Evolutionary conservation across 2,888 invertebrate species (phyloP).

Genomic region (Orthonevra nobilis): DNA sequence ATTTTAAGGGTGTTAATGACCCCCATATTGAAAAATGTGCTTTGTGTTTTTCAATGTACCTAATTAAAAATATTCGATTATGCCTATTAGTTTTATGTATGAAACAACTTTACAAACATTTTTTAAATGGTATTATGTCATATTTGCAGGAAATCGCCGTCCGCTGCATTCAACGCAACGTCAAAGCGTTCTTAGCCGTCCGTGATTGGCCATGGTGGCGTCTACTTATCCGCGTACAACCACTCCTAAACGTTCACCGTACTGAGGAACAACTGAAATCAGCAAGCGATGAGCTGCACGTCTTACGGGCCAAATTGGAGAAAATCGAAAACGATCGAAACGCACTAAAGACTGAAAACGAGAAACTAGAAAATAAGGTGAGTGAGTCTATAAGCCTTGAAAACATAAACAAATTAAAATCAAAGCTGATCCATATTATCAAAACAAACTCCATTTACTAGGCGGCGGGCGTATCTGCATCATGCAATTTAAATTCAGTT

Average conservation of each 20-base stretch:
- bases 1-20: background rate
- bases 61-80: no score
- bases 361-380: slow-evolving; percentile 95
- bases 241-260: slow-evolving; percentile 94
- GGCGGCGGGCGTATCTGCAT: background rate
- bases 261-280: slow-evolving; percentile 93
- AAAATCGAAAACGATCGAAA: slow-evolving; percentile 92
- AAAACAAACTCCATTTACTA: slow-evolving; percentile 14
- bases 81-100: no score
- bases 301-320: slow-evolving; percentile 89
- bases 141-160: slow-evolving; percentile 88
- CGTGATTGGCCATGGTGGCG: slow-evolving; percentile 99
- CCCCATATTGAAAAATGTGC: background rate
- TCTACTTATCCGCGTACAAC: slow-evolving; percentile 93
- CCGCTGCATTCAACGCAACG: slow-evolving; percentile 96
- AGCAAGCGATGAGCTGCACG: slow-evolving; percentile 93
- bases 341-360: slow-evolving; percentile 92
- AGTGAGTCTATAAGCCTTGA: slow-evolving; percentile 83
- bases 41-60: no score
- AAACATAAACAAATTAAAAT: background rate
- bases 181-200: slow-evolving; percentile 93
- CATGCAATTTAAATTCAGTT: slow-evolving; percentile 6
- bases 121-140: background rate
- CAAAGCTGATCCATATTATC: slow-evolving; percentile 11
- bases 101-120: background rate